These are phyloP conservation scores for Cuculus canorus DNA, from an alignment of 2,797 vertebrate genomes.

Conservation along the genomic window DNA sequence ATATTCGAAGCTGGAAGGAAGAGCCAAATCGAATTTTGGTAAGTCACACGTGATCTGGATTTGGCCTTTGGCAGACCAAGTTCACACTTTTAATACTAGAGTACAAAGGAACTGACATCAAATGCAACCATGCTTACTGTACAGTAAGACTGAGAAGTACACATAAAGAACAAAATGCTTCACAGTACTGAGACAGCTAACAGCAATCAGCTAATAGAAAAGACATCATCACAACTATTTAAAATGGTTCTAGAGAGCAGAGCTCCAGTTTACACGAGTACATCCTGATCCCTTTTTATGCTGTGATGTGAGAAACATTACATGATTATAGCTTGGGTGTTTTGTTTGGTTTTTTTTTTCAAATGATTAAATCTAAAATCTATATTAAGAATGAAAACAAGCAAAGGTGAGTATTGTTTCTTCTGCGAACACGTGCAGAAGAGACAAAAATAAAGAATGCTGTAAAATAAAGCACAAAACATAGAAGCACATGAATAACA, in stretches of 20 bases:
- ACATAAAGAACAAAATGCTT: neutral
- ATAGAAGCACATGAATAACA: neutral
- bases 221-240: neutral
- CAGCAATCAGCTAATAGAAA: neutral
- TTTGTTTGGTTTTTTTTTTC: neutral
- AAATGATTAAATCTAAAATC: neutral
- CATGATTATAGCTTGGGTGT: neutral
- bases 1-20: neutral
- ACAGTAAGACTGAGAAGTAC: neutral
- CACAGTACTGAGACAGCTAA: neutral
- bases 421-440: neutral
- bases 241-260: neutral
- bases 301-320: neutral
- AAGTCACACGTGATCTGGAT: neutral
- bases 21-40: neutral
- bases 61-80: neutral
- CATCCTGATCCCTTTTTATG: neutral
- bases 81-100: fast-evolving
- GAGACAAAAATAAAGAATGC: neutral
- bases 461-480: neutral
- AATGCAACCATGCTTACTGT: neutral
- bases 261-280: neutral
- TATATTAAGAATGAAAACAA: neutral
- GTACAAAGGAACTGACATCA: neutral
- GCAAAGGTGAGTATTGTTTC: neutral